Percentiles rank a stretch among this genome's conserved stretches.
Conservation (phyloP, 2,888 invertebrate genomes). For the Agrypnus murinus region DNA sequence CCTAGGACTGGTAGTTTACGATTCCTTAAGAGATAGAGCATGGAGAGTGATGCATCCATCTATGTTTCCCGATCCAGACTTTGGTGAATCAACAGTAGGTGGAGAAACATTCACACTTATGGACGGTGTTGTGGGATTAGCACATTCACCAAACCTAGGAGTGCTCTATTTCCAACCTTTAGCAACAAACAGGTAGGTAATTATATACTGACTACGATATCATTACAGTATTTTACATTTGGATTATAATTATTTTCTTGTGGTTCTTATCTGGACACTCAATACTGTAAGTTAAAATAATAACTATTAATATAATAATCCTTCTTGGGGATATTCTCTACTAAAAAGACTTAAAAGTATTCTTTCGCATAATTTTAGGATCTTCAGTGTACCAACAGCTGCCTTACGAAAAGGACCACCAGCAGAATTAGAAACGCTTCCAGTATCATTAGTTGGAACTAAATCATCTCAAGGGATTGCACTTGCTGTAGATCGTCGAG, state of each 20-base stretch:
- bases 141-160: constrained; percentile 78
- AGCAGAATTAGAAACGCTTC: constrained; percentile 80
- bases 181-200: constrained; percentile 79
- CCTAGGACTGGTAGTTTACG: constrained; percentile 76
- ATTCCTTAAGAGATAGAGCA: constrained; percentile 83
- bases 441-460: constrained; percentile 85
- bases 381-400: constrained; percentile 85
- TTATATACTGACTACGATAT: too few species aligned
- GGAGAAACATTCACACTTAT: constrained; percentile 81
- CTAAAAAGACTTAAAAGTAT: background rate
- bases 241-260: too few species aligned
- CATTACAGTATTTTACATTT: too few species aligned
- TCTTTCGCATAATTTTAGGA: constrained; percentile 70
- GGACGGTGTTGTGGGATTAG: constrained; percentile 84
- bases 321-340: too few species aligned
- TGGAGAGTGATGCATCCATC: constrained; percentile 88
- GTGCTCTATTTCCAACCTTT: constrained; percentile 82
- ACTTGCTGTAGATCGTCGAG: constrained; percentile 80
- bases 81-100: constrained; percentile 82
- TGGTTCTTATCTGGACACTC: too few species aligned
- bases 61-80: constrained; percentile 91
- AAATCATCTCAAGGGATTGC: constrained; percentile 90
- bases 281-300: too few species aligned
- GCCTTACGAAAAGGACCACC: constrained; percentile 83
- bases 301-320: too few species aligned